Base-by-base conservation (phyloP, 2,113 vertebrate species). In the Cephalophus harveyi region DNA sequence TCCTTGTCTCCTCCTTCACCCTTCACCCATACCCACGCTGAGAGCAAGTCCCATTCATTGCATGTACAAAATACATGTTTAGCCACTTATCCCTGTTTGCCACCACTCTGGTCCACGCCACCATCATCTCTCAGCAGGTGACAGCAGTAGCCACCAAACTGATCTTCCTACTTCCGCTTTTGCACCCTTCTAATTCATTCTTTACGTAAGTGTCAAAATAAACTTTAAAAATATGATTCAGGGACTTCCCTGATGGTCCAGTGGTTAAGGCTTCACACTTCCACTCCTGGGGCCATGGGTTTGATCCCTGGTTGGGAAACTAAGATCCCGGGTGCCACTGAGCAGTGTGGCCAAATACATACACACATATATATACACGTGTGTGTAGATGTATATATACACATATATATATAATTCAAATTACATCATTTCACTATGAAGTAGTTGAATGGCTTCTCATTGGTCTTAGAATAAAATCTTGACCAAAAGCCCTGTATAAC, bases 381-480 rank as follows among this genome's bases (percentile, higher is more conserved):
- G 7, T 17, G 40, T 43, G 40, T 43, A n/a, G n/a, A n/a, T n/a
- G 12, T 7, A 57, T 13, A 3, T 6, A 36, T 8, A 40, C 0
- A 71, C 5, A 36, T 2, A 74, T 40, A 74, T 14, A 43, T 7
- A 43, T 7, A 76, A 76, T 78, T 46, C 74, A 79, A 46, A 46
- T 43, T 33, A 25, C 33, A 6, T 76, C 16, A 30, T 40, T 88
- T 82, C 28, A 40, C 40, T 48, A 2, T 93, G 81, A 67, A 87
- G 82, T 23, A 8, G 28, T 85, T 84, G 67, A 82, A 50, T 87
- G 81, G 14, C 28, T 97, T 92, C 30, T 52, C 13, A 14, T 19
- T 89, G 55, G 28, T 87, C 52, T 91, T 57, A 87, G 50, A 94
- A 55, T 90, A 36, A 96, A 90, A 78, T 94, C 40, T 67, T 67